Base-by-base conservation (phyloP, 2,888 invertebrate species). In the Helicoverpa assulta region DNA sequence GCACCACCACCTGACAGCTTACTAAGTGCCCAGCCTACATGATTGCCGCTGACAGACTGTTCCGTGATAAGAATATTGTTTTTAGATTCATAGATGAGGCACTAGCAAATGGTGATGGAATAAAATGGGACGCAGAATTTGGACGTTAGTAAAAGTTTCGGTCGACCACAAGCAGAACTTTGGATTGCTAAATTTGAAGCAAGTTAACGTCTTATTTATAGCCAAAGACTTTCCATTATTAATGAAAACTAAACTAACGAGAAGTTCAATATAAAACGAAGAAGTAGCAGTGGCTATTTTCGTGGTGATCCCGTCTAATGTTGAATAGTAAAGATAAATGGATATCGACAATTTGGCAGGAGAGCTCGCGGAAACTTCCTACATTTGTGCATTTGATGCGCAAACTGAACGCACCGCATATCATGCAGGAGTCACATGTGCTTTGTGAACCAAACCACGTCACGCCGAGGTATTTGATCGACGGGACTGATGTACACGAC, bases 341-440 rank as follows among this genome's bases (percentile, higher is more conserved):
- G 58, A 73, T 64, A 66, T 69, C 54, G 47, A 76, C 65, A 33
- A 73, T 70, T 76, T 76, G 72, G 76, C 80, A 65, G 61, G 43
- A 76, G 62, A 40, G 67, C 60, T 50, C 14, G 61, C 56, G 80
- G 84, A 85, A 83, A 78, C 70, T 83, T 83, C 80, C 84, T 72
- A 75, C 76, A 75, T 80, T 77, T 74, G 55, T 77, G 77, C 62
- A 72, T 73, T 56, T 79, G 29, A 57, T 71, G 63, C 53, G 19
- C 62, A 47, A 29, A 37, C 59, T 54, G 53, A 64, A 67, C 8
- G 33, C 59, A 67, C 51, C 29, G 65, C 52, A 43, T 52, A 52
- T 62, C 51, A n/a, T 26, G 40, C 58, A 67, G 50, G 43, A 55
- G 40, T 54, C 37, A 51, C 43, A 58, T 56, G 62, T 72, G 56